A percentile compares a stretch with the other conserved stretches of the same genome.
Evolutionary conservation across 2,797 vertebrate genomes (phyloP).

Genomic region (Pempheris klunzingeri): DNA sequence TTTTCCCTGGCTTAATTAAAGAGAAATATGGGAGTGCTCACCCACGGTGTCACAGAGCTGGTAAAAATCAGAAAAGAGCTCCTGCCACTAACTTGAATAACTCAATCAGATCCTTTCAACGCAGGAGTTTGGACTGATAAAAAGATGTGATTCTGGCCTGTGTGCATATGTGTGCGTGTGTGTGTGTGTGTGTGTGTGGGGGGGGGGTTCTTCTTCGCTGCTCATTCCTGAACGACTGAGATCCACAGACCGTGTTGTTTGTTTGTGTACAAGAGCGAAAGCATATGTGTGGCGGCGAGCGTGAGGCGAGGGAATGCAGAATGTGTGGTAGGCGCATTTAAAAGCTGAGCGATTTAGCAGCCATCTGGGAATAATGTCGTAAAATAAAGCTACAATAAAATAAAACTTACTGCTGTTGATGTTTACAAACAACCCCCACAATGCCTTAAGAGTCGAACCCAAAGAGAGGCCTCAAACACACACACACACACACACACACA

Average conservation of each 20-base stretch:
- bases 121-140: constrained; percentile 39
- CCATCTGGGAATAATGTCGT: constrained; percentile 83
- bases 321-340: constrained; percentile 58
- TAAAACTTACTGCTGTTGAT: constrained; percentile 78
- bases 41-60: constrained; percentile 79
- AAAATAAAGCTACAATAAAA: constrained; percentile 81
- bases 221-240: constrained; percentile 41
- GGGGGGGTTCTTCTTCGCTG: neutral
- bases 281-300: constrained; percentile 43
- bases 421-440: constrained; percentile 83
- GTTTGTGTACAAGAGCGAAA: constrained; percentile 65
- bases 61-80: constrained; percentile 58
- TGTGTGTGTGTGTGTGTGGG: no score
- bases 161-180: neutral
- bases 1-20: constrained; percentile 86
- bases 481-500: constrained; percentile 26
- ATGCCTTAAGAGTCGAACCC: constrained; percentile 64
- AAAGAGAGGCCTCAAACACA: constrained; percentile 42
- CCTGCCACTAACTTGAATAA: constrained; percentile 72
- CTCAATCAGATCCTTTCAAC: constrained; percentile 61
- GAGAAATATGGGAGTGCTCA: constrained; percentile 85
- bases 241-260: constrained; percentile 58
- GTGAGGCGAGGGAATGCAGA: constrained; percentile 46
- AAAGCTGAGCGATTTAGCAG: constrained; percentile 56
- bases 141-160: constrained; percentile 7